These are phyloP conservation scores for Macrotrachela quadricornifera DNA, from an alignment of 1,140 invertebrate genomes.

Conservation along the genomic window DNA sequence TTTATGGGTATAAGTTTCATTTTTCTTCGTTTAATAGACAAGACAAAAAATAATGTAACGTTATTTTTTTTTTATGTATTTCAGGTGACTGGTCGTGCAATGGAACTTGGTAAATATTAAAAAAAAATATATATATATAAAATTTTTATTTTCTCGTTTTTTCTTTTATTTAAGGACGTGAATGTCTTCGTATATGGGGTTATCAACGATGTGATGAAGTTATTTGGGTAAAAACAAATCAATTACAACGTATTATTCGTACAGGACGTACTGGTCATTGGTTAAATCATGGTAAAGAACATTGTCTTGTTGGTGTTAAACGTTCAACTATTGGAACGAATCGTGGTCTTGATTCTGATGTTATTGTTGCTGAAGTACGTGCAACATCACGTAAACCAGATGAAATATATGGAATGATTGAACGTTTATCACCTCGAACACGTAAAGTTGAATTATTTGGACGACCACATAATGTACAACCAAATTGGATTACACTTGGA, in stretches of 20 bases:
- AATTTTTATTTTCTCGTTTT: too few relatives aligned
- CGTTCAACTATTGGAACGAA: constrained; percentile 63
- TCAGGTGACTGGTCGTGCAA: constrained; percentile 51
- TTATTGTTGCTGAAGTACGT: constrained; percentile 86
- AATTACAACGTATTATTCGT: constrained; percentile 80
- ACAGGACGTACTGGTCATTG: constrained; percentile 89
- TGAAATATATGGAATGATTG: constrained; percentile 69
- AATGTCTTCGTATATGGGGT: constrained; percentile 74
- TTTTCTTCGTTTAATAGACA: too few relatives aligned
- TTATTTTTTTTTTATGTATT: too few relatives aligned
- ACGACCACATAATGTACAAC: constrained; percentile 84
- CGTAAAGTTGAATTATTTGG: constrained; percentile 93
- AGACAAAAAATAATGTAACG: too few relatives aligned
- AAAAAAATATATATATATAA: too few relatives aligned
- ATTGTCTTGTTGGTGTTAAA: constrained; percentile 63
- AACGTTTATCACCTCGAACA: constrained; percentile 49
- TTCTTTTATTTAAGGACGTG: too few relatives aligned
- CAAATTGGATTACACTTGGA: constrained; percentile 88
- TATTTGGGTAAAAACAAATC: constrained; percentile 98
- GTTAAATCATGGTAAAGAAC: constrained; percentile 95
- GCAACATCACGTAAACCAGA: constrained; percentile 93
- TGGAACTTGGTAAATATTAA: constrained; percentile 8
- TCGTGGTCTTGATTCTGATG: constrained; percentile 79
- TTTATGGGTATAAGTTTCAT: constrained; percentile 63
- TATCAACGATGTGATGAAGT: constrained; percentile 88